phyloP scores from a whole-genome alignment of 1,140 invertebrate species.

The Drosophila ercepeae region DNA sequence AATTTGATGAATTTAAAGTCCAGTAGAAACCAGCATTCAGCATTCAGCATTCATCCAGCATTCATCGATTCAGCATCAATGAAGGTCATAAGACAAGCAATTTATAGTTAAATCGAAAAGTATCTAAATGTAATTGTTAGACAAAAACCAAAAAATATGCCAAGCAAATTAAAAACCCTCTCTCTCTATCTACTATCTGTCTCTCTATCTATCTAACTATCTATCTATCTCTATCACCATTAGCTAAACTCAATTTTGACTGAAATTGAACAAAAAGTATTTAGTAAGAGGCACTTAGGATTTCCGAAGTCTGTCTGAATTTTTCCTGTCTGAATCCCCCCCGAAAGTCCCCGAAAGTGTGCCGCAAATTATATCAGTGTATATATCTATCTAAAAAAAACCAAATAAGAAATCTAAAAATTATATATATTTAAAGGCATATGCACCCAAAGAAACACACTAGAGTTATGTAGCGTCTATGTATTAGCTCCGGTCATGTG shows the following conservation, averaged over 20 bases:
- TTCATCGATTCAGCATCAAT: background rate
- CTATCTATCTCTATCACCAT: slow-evolving; percentile 27
- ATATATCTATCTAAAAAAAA: slow-evolving; percentile 49
- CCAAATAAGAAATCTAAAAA: slow-evolving; percentile 13
- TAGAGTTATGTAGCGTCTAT: slow-evolving; percentile 25
- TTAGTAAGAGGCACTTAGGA: slow-evolving; percentile 8
- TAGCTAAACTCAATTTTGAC: slow-evolving; percentile 39
- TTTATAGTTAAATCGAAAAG: slow-evolving; percentile 33
- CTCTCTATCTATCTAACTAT: slow-evolving; percentile 22
- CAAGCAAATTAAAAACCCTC: slow-evolving; percentile 24
- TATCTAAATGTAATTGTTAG: slow-evolving; percentile 45
- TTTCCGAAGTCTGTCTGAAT: slow-evolving; percentile 7
- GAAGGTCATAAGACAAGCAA: slow-evolving; percentile 12
- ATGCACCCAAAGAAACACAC: slow-evolving; percentile 22
- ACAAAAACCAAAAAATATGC: slow-evolving; percentile 3
- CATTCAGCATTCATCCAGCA: background rate
- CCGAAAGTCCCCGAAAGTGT: slow-evolving; percentile 10
- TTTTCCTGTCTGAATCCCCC: too few relatives aligned
- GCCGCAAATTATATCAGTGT: slow-evolving; percentile 59
- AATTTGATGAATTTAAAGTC: slow-evolving; percentile 35
- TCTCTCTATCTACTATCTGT: background rate
- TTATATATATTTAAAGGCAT: slow-evolving; percentile 20
- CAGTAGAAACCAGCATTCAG: background rate
- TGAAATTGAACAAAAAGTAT: slow-evolving; percentile 37
- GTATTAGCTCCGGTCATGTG: slow-evolving; percentile 24